Conservation (phyloP, 2,888 invertebrate species). For the Mimas tiliae region DNA sequence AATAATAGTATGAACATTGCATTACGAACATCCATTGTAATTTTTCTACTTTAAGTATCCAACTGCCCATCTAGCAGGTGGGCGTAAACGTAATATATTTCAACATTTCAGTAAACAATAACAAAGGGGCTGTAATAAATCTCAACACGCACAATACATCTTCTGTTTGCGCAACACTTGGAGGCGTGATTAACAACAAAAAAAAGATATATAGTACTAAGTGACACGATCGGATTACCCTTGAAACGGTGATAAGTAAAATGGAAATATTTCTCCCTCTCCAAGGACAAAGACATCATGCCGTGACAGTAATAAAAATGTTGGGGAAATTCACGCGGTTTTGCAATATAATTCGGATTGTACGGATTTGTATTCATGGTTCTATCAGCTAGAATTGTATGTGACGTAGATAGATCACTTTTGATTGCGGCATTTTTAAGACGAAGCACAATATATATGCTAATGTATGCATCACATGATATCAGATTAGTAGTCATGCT, state of each 20-base stretch:
- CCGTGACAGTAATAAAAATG: neutral
- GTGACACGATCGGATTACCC: slow-evolving; percentile 12
- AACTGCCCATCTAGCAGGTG: slow-evolving; percentile 19
- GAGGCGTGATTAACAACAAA: slow-evolving; percentile 17
- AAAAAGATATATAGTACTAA: slow-evolving; percentile 10
- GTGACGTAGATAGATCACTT: neutral
- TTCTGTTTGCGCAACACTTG: slow-evolving; percentile 16
- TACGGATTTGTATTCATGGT: neutral
- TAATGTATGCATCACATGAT: too few relatives aligned
- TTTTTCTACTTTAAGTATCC: neutral
- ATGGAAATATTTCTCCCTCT: slow-evolving; percentile 4
- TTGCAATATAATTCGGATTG: neutral
- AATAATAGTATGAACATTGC: too few relatives aligned
- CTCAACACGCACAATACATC: slow-evolving; percentile 14
- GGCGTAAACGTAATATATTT: slow-evolving; percentile 13
- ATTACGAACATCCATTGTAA: neutral
- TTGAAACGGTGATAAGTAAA: slow-evolving; percentile 1
- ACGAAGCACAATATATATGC: too few relatives aligned
- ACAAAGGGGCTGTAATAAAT: slow-evolving; percentile 25
- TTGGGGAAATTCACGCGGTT: neutral
- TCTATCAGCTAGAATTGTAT: neutral
- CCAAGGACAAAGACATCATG: slow-evolving; percentile 4
- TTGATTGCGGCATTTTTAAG: too few relatives aligned
- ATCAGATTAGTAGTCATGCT: too few relatives aligned
- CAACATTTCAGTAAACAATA: slow-evolving; percentile 24